A percentile compares a stretch with the other conserved stretches of the same genome.
phyloP scores from a whole-genome alignment of 2,113 vertebrate genomes.

The Raja brachyura region DNA sequence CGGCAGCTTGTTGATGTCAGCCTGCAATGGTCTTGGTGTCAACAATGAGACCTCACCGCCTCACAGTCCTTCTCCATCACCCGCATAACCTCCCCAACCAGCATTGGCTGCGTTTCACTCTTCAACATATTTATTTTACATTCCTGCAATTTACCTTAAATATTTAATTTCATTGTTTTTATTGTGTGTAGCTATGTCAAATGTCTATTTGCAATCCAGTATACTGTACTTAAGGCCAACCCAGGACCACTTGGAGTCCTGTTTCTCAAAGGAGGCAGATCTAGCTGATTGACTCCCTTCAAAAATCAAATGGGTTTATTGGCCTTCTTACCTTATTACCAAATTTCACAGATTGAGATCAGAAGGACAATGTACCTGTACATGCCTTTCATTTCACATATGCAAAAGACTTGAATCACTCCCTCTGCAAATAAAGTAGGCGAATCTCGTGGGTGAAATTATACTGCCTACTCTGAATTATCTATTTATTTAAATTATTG shows the following conservation, averaged over 20 bases:
- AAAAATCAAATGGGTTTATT: background rate
- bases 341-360: background rate
- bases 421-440: background rate
- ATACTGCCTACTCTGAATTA: constrained; percentile 15
- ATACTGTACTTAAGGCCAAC: background rate
- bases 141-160: background rate
- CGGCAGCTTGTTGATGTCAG: background rate
- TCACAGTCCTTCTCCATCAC: background rate
- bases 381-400: constrained; percentile 24
- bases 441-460: background rate
- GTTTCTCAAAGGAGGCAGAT: background rate
- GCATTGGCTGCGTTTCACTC: background rate
- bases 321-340: background rate
- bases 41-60: background rate
- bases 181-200: background rate
- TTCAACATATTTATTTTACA: background rate
- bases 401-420: constrained; percentile 29
- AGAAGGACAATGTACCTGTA: constrained; percentile 19
- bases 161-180: background rate
- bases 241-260: background rate
- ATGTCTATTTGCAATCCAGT: background rate
- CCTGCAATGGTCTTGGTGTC: background rate
- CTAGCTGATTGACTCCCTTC: background rate
- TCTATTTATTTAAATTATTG: constrained; percentile 39
- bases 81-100: background rate